phyloP scores from a whole-genome alignment of 2,113 vertebrate species.

The Phasianus colchicus region DNA sequence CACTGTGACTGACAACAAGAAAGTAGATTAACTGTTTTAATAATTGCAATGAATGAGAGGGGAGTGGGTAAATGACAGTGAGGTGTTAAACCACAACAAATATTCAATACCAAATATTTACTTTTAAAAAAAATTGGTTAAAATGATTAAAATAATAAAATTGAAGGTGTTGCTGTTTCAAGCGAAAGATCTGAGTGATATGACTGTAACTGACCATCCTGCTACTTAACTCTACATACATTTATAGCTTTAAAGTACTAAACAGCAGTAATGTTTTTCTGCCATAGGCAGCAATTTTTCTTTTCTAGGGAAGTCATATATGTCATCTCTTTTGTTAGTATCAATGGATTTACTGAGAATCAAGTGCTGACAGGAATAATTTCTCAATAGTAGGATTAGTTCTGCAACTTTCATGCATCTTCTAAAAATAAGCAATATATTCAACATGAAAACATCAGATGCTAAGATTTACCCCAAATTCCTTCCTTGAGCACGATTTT shows the following conservation, averaged over 20 bases:
- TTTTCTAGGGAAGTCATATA: background rate
- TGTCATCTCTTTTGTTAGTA: background rate
- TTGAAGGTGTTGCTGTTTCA: background rate
- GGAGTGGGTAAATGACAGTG: background rate
- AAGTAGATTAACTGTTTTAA: background rate
- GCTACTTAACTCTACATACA: background rate
- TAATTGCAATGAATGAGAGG: background rate
- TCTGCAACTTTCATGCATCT: background rate
- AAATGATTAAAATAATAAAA: background rate
- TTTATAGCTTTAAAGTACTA: background rate
- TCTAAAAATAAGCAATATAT: background rate
- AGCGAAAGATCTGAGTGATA: background rate
- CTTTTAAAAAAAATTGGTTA: background rate
- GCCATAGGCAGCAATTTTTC: background rate
- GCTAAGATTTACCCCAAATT: background rate
- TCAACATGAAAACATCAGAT: background rate
- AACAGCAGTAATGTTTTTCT: background rate
- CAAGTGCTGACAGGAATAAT: background rate
- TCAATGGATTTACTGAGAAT: background rate
- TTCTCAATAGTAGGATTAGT: background rate
- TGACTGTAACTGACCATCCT: background rate
- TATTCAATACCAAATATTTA: background rate
- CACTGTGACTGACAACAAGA: background rate
- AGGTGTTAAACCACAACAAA: background rate
- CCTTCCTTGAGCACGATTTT: background rate